These are phyloP conservation scores for Paradoxurus hermaphroditus DNA, from an alignment of 2,113 vertebrate genomes.

Conservation along the genomic window DNA sequence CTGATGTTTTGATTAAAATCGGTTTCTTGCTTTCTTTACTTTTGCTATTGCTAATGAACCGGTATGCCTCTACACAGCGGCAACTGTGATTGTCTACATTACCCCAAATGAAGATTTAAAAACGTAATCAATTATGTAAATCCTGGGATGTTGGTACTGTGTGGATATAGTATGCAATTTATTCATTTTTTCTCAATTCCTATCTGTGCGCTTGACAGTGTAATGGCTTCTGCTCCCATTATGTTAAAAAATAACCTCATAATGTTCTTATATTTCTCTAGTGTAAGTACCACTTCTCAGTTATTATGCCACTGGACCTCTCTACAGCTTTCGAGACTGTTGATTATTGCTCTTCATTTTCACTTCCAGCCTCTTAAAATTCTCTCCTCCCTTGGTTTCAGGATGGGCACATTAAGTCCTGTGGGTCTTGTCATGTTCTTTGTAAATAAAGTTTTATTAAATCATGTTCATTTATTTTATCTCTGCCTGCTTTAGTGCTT, in stretches of 20 bases:
- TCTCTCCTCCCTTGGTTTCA: not conserved
- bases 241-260: not conserved
- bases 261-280: not conserved
- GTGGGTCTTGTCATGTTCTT: not conserved
- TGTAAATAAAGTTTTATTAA: slow-evolving; percentile 11
- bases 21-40: not conserved
- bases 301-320: not conserved
- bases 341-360: not conserved
- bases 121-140: not conserved
- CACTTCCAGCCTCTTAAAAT: not conserved
- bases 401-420: not conserved
- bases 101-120: not conserved
- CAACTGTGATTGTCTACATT: not conserved
- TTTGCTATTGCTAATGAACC: not conserved
- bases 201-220: not conserved
- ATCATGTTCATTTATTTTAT: not conserved
- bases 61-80: not conserved
- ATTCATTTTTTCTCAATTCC: not conserved
- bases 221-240: not conserved
- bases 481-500: not conserved
- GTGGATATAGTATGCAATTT: not conserved
- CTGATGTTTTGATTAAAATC: not conserved
- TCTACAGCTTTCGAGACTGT: not conserved
- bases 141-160: not conserved
- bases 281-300: not conserved